Percentiles rank a stretch among this genome's conserved stretches.
Conservation (phyloP, 2,797 vertebrate genomes). For the Enteromius treurensis region DNA sequence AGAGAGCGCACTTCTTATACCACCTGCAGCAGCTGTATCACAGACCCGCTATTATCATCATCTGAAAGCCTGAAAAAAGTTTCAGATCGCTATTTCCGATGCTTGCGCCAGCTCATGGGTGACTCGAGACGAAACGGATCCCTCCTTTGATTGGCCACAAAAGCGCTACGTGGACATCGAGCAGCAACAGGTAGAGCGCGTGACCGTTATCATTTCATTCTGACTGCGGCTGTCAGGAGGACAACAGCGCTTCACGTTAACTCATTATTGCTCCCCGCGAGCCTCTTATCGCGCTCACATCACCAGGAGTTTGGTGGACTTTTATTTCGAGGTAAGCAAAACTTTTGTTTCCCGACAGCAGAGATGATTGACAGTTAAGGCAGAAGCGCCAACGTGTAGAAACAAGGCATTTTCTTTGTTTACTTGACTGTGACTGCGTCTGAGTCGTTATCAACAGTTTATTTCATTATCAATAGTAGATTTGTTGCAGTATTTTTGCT, state of each 20-base stretch:
- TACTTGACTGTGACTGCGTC: background rate
- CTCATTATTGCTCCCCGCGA: background rate
- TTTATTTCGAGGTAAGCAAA: slow-evolving; percentile 32
- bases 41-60: slow-evolving; percentile 3
- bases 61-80: background rate
- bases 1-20: background rate
- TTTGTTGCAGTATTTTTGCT: background rate
- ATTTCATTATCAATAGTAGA: background rate
- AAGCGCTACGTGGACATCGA: slow-evolving; percentile 81
- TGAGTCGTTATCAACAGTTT: background rate
- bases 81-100: slow-evolving; percentile 43
- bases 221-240: slow-evolving; percentile 26
- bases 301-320: slow-evolving; percentile 26
- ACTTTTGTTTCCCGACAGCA: background rate
- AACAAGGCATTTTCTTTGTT: background rate
- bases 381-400: background rate
- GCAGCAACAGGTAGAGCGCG: slow-evolving; percentile 73
- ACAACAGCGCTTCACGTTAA: background rate
- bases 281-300: background rate
- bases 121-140: slow-evolving; percentile 25
- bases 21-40: background rate
- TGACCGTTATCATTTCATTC: slow-evolving; percentile 65
- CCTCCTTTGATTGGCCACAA: slow-evolving; percentile 74
- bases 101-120: slow-evolving; percentile 15
- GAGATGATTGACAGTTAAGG: slow-evolving; percentile 1